These are phyloP conservation scores for Hermaeophaga mercurialis DNA, from an alignment of 2,888 invertebrate species.

Conservation along the genomic window DNA sequence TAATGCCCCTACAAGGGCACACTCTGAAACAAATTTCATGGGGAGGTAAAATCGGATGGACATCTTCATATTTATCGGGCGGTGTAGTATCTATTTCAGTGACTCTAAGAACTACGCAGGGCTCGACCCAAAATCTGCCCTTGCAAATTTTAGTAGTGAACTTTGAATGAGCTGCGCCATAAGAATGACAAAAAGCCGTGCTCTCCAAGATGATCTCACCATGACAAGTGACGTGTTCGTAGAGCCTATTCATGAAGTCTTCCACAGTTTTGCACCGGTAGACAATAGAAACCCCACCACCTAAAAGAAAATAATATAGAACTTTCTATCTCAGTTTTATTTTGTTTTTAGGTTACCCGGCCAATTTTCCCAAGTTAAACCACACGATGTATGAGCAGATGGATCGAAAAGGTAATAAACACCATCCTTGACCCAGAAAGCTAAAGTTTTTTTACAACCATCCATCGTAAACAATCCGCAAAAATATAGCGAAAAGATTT, in stretches of 20 bases:
- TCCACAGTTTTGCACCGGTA: constrained; percentile 43
- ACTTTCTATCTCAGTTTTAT: not conserved
- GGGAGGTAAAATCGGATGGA: constrained; percentile 19
- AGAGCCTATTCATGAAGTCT: constrained; percentile 35
- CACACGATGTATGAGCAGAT: constrained; percentile 45
- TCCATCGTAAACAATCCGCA: constrained; percentile 46
- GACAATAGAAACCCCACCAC: constrained; percentile 43
- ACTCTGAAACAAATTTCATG: constrained; percentile 1
- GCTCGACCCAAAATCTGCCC: constrained; percentile 4
- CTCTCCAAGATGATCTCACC: constrained; percentile 1
- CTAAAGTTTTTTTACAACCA: constrained; percentile 42
- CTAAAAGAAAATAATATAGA: constrained; percentile 12
- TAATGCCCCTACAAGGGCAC: not conserved
- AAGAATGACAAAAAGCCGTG: not conserved
- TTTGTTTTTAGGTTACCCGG: not conserved
- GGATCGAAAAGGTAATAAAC: constrained; percentile 49
- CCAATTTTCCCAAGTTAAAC: constrained; percentile 3
- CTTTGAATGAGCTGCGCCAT: not conserved
- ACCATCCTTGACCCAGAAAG: constrained; percentile 47
- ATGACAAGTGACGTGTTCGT: constrained; percentile 7
- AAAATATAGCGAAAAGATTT: constrained; percentile 45
- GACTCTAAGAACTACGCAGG: constrained; percentile 42
- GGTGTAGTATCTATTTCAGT: constrained; percentile 45
- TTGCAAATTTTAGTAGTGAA: constrained; percentile 6
- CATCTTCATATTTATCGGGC: constrained; percentile 38